Percentiles rank a stretch among this genome's conserved stretches.
Conservation (phyloP, 2,113 vertebrate species). For the Larimichthys polyactis region DNA sequence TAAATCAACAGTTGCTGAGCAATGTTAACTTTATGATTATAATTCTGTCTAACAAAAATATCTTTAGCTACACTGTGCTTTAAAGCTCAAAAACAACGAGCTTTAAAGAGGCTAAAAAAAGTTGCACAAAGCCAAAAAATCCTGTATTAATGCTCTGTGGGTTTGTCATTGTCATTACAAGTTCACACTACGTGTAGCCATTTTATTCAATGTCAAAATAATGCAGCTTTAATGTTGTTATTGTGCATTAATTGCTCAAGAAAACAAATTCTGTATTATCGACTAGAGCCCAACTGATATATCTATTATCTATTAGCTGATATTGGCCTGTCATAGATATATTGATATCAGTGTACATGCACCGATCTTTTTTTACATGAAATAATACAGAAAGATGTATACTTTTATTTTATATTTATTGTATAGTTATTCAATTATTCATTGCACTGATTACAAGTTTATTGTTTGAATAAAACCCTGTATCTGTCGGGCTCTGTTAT, state of each 20-base stretch:
- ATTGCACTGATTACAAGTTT: too few species aligned
- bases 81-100: neutral
- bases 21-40: neutral
- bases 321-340: too few species aligned
- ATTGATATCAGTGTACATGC: too few species aligned
- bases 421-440: too few species aligned
- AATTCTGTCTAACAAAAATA: neutral
- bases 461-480: too few species aligned
- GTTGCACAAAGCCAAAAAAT: neutral
- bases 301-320: too few species aligned
- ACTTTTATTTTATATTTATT: too few species aligned
- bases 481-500: neutral
- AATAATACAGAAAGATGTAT: too few species aligned
- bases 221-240: neutral
- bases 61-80: neutral
- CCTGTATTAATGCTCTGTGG: neutral
- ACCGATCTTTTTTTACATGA: too few species aligned
- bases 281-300: too few species aligned
- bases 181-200: neutral
- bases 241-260: neutral
- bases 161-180: neutral
- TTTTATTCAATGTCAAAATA: neutral
- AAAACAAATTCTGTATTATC: too few species aligned
- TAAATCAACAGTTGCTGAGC: neutral
- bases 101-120: neutral